Evolutionary conservation across 2,888 invertebrate genomes (phyloP).

Genomic region (Caenorhabditis sp.): DNA sequence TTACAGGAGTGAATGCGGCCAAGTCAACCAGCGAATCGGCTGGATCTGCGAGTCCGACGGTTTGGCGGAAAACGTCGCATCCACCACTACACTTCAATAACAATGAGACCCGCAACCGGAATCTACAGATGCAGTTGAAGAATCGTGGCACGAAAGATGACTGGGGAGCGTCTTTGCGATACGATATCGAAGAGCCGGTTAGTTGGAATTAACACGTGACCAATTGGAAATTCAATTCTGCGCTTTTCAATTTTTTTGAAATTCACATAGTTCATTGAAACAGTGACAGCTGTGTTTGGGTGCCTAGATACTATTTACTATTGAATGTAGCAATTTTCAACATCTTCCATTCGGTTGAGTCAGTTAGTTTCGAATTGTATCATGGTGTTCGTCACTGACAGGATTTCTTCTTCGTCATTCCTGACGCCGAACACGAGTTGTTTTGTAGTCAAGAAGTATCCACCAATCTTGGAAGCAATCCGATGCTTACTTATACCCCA

Average conservation of each 20-base stretch:
- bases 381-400: not conserved
- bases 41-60: conserved; percentile 53
- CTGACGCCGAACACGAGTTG: too few species aligned
- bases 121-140: conserved; percentile 60
- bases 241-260: not conserved
- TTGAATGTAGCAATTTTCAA: not conserved
- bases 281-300: not conserved
- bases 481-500: not conserved
- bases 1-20: conserved; percentile 43
- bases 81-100: conserved; percentile 66
- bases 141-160: conserved; percentile 65
- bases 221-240: not conserved
- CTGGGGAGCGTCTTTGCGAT: conserved; percentile 64
- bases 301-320: not conserved
- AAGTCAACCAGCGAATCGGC: conserved; percentile 40
- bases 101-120: conserved; percentile 53
- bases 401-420: too few species aligned
- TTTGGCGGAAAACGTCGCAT: conserved; percentile 71
- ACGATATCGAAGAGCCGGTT: conserved; percentile 58
- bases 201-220: conserved; percentile 8
- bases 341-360: not conserved
- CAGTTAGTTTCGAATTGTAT: not conserved
- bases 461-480: too few species aligned
- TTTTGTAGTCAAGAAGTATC: not conserved
- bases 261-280: not conserved